Base-by-base conservation (phyloP, 2,888 invertebrate species). In the Salpingus planirostris region DNA sequence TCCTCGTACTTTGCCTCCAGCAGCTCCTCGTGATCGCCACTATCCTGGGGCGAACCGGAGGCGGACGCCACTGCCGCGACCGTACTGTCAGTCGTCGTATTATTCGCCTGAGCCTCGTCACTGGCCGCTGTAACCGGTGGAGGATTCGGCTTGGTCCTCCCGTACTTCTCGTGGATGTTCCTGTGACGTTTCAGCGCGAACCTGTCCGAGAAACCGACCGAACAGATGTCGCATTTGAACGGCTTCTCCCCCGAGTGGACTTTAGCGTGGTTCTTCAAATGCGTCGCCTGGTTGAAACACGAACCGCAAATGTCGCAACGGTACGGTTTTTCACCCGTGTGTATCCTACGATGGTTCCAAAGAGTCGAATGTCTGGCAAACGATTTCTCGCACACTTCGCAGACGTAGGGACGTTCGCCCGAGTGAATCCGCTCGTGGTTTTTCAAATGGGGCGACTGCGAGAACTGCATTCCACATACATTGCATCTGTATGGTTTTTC, bases 381-480 rank as follows among this genome's bases (percentile, higher is more conserved):
- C 15, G 86, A 86, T 64, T 89, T 89, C 59, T 88, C 87, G 55
- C 88, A 89, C 12, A 88, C 80, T 62, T 88, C 88, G 61, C 88
- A 89, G 38, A 88, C 86, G 60, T 88, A 88, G 0, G 88, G 88
- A 42, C 87, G 76, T 55, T 88, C 88, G 2, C 88, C 88, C 15
- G 86, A 86, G 61, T 89, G 88, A 33, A 88, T 88, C 53, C 88
- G 73, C 63, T 89, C 88, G 56, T 88, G 88, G 61, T 88, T 89
- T 57, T 88, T 88, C 31, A 89, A 68, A 70, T 89, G 88, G 2
- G 88, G 88, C 33, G 85, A 85, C 55, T 89, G 88, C 3, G 87
- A 87, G 61, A 89, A 88, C 60, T 87, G 87, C 88, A 88, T 88
- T 26, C 88, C 88, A 60, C 88, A 89, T 13, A 87, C 86, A 56